phyloP scores from a whole-genome alignment of 2,113 vertebrate species.

The Rattus rattus region DNA sequence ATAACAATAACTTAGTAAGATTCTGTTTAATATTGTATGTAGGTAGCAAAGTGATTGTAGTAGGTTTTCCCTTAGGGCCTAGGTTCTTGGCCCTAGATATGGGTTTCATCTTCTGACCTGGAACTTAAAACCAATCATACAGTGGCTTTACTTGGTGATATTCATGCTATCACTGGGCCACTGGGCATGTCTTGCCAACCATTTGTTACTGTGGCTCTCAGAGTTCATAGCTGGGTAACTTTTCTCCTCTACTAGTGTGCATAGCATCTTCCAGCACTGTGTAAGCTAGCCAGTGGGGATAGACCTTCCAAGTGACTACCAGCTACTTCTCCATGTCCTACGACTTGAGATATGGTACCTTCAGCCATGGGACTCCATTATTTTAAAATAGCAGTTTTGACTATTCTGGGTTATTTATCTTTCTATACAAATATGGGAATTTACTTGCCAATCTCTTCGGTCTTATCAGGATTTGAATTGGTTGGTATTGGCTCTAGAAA shows the following conservation, averaged over 20 bases:
- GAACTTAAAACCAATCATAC: not conserved
- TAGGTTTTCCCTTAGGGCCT: not conserved
- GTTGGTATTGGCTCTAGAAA: not conserved
- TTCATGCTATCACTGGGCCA: not conserved
- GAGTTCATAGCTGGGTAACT: not conserved
- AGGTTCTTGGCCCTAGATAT: not conserved
- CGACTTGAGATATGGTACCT: not conserved
- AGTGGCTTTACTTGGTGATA: not conserved
- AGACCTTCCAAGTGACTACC: not conserved
- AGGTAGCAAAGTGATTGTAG: not conserved
- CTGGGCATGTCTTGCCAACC: not conserved
- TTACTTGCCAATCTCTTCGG: slow-evolving; percentile 10
- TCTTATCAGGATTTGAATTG: not conserved
- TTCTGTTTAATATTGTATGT: not conserved
- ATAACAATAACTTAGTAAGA: not conserved
- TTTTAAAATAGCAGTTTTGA: not conserved
- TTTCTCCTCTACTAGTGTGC: not conserved
- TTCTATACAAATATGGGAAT: slow-evolving; percentile 35
- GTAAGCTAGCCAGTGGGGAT: not conserved
- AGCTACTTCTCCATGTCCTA: not conserved
- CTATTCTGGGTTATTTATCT: not conserved
- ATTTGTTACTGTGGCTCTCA: not conserved
- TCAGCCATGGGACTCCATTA: not conserved
- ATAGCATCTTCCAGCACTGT: not conserved
- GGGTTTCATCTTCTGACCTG: not conserved